A percentile compares a stretch with the other conserved stretches of the same genome.
These are phyloP conservation scores for Pseudorasbora parva DNA, from an alignment of 2,113 vertebrate genomes.

Conservation along the genomic window DNA sequence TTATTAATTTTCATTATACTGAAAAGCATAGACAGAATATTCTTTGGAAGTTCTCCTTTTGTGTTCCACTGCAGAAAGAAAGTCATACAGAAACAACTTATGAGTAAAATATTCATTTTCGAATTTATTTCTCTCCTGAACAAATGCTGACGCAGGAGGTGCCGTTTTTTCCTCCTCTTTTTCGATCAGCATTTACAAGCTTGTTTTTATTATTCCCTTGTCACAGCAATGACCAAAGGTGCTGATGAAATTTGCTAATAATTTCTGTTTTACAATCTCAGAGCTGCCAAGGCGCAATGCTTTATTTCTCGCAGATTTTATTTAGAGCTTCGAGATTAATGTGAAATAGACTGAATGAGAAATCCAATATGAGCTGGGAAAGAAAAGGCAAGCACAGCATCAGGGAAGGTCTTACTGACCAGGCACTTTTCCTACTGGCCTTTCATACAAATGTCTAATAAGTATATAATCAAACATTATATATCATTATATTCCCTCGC, in stretches of 20 bases:
- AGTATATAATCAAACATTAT: constrained; percentile 3
- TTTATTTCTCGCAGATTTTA: constrained; percentile 32
- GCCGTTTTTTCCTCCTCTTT: neutral
- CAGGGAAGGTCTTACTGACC: neutral
- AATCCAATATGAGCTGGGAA: constrained; percentile 30
- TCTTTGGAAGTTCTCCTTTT: neutral
- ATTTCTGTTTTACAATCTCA: constrained; percentile 38
- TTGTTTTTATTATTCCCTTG: constrained; percentile 26
- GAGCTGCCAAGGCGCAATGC: constrained; percentile 15
- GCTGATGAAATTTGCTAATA: constrained; percentile 39
- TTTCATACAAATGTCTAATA: neutral
- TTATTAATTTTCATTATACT: neutral
- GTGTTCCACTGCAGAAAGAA: neutral
- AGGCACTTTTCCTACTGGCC: constrained; percentile 12
- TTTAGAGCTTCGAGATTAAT: constrained; percentile 48
- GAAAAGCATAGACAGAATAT: neutral
- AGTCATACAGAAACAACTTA: neutral
- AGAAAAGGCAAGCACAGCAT: constrained; percentile 30
- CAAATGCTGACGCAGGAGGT: constrained; percentile 27
- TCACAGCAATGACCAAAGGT: constrained; percentile 24
- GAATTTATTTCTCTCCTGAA: neutral
- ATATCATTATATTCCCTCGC: neutral
- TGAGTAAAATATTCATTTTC: neutral
- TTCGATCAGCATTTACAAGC: constrained; percentile 32
- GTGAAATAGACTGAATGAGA: constrained; percentile 38